Evolutionary conservation across 2,797 vertebrate species (phyloP).

Genomic region (Tolypeutes matacus): DNA sequence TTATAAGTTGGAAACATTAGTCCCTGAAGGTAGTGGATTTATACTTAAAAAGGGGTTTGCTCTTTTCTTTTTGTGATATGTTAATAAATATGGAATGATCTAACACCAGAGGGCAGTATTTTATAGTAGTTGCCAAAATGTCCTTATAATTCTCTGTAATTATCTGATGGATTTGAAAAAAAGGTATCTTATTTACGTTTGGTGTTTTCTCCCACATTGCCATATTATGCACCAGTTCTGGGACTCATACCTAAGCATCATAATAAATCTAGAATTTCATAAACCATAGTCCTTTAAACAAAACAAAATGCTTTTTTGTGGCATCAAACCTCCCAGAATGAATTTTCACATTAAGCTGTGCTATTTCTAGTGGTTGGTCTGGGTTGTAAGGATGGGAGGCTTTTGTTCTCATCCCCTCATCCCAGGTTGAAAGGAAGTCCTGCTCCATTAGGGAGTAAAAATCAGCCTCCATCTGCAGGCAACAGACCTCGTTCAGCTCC

Average conservation of each 20-base stretch:
- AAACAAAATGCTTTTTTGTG: neutral
- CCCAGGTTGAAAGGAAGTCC: neutral
- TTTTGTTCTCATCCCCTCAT: neutral
- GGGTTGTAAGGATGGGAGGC: neutral
- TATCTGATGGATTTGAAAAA: conserved; percentile 69
- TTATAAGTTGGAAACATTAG: conserved; percentile 94
- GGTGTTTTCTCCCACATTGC: neutral
- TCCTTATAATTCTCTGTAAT: neutral
- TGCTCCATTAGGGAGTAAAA: neutral
- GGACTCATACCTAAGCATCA: neutral
- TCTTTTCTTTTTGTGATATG: conserved; percentile 23
- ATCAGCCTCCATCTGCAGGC: neutral
- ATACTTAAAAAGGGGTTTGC: conserved; percentile 88
- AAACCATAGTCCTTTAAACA: neutral
- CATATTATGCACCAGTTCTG: neutral
- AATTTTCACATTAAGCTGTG: neutral
- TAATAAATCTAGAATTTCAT: conserved; percentile 47
- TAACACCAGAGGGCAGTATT: conserved; percentile 95
- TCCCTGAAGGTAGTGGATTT: conserved; percentile 91
- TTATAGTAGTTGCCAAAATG: conserved; percentile 87
- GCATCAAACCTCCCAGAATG: neutral
- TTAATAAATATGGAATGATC: conserved; percentile 54
- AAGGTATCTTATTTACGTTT: conserved; percentile 45
- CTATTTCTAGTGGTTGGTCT: neutral
- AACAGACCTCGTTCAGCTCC: conserved; percentile 8